phyloP scores from a whole-genome alignment of 2,888 invertebrate species.

The Aspidapion aeneum region DNA sequence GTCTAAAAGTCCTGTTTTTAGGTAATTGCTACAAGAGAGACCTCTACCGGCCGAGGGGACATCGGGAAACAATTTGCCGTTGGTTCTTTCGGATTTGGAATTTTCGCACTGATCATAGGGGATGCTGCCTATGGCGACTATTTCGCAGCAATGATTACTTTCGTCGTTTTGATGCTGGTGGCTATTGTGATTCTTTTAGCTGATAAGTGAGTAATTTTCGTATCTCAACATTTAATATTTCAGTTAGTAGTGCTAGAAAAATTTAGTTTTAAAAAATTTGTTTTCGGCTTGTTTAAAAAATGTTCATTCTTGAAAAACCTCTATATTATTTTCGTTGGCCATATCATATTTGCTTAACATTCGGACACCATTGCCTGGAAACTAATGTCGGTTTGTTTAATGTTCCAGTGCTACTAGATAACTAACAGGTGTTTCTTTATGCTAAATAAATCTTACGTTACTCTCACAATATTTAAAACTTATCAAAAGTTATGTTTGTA shows the following conservation, averaged over 20 bases:
- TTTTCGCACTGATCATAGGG: constrained; percentile 61
- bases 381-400: too few relatives aligned
- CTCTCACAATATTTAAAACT: too few relatives aligned
- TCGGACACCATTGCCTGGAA: too few relatives aligned
- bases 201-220: constrained; percentile 53
- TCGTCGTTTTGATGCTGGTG: constrained; percentile 56
- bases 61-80: constrained; percentile 75
- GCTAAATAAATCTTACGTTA: too few relatives aligned
- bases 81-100: constrained; percentile 69
- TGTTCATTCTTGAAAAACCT: too few relatives aligned
- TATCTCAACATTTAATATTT: too few relatives aligned
- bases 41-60: constrained; percentile 74
- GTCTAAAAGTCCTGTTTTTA: too few relatives aligned
- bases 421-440: too few relatives aligned
- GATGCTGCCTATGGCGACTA: constrained; percentile 47
- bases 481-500: too few relatives aligned
- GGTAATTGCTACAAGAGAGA: constrained; percentile 73
- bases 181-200: constrained; percentile 59
- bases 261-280: neutral
- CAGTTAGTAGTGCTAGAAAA: neutral
- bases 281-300: neutral
- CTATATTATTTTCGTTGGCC: too few relatives aligned
- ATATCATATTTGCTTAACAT: too few relatives aligned
- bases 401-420: too few relatives aligned
- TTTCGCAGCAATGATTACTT: constrained; percentile 54